These are phyloP conservation scores for Montifringilla adamsi DNA, from an alignment of 2,113 vertebrate species.

Conservation along the genomic window DNA sequence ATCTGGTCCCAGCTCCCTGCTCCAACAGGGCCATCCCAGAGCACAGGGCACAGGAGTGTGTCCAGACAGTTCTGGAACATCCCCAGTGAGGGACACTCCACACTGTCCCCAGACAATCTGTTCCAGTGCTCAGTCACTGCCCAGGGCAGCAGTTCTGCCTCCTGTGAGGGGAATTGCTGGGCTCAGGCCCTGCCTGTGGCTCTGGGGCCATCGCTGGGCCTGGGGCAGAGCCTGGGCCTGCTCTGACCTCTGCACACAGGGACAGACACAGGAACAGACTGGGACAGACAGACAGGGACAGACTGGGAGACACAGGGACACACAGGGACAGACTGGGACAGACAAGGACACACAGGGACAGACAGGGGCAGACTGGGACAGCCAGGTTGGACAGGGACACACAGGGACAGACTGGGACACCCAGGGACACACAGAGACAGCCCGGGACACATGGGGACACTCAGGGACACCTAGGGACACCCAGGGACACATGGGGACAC, in stretches of 20 bases:
- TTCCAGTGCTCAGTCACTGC: not conserved
- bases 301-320: too few relatives aligned
- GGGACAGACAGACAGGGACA: not conserved
- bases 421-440: fast-evolving
- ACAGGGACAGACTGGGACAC: fast-evolving
- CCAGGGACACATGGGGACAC: too few relatives aligned
- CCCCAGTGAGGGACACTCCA: not conserved
- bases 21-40: not conserved
- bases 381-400: not conserved
- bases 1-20: not conserved
- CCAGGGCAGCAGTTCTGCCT: fast-evolving
- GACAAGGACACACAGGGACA: too few relatives aligned
- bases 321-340: too few relatives aligned
- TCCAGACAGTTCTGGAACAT: fast-evolving
- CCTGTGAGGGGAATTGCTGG: not conserved
- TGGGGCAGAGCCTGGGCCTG: not conserved
- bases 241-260: not conserved
- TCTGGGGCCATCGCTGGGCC: not conserved
- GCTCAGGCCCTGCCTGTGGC: fast-evolving
- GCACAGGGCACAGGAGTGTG: not conserved
- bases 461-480: too few relatives aligned
- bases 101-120: not conserved
- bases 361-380: fast-evolving
- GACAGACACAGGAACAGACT: not conserved
- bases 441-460: fast-evolving